Conservation (phyloP, 2,888 invertebrate genomes). For the Latrodectus elegans region DNA sequence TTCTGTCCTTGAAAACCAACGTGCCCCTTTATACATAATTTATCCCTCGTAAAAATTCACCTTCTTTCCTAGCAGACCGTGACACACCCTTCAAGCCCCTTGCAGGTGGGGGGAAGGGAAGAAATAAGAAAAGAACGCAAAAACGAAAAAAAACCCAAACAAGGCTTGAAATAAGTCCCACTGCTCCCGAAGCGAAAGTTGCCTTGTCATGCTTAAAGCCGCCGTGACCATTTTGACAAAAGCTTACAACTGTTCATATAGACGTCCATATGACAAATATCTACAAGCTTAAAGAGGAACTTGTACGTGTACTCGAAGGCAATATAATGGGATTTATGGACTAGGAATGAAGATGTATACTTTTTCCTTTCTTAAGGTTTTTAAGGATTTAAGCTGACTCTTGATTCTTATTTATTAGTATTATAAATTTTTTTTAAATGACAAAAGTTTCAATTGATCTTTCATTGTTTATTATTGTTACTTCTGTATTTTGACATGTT, state of each 20-base stretch:
- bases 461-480: too few species aligned
- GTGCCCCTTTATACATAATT: slow-evolving; percentile 46
- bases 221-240: slow-evolving; percentile 44
- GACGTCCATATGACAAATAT: slow-evolving; percentile 53
- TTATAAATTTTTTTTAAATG: too few species aligned
- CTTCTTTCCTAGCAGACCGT: slow-evolving; percentile 19
- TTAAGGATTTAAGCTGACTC: neutral
- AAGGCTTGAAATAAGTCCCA: too few species aligned
- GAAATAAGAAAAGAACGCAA: neutral
- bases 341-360: slow-evolving; percentile 30
- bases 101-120: neutral
- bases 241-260: slow-evolving; percentile 43
- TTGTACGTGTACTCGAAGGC: slow-evolving; percentile 16
- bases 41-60: slow-evolving; percentile 53
- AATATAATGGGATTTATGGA: slow-evolving; percentile 28
- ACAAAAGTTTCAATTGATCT: too few species aligned
- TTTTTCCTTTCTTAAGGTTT: neutral
- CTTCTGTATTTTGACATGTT: too few species aligned
- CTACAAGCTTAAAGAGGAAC: slow-evolving; percentile 34
- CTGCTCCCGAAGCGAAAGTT: too few species aligned
- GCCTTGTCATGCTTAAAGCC: neutral
- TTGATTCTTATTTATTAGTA: neutral
- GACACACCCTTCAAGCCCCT: neutral
- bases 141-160: neutral
- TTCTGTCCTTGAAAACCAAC: slow-evolving; percentile 10